Evolutionary conservation across 2,888 invertebrate genomes (phyloP), one percentile per base, ranked within the genome.

Genomic region (Andrena marginata): DNA sequence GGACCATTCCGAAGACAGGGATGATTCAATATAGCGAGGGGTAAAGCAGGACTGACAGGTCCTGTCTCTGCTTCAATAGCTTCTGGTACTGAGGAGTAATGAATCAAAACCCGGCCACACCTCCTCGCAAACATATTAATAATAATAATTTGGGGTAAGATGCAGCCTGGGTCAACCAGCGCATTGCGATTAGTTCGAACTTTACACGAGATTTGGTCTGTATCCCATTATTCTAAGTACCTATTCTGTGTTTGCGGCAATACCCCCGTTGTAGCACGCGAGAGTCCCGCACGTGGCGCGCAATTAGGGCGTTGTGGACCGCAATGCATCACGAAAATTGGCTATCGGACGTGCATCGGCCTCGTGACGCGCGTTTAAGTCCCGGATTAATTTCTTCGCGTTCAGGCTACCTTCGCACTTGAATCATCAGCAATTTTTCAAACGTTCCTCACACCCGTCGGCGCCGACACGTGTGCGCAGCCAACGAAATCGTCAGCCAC

Each of bases 351-450:
- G 48, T 49, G 76, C 29, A 33, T 42, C 63, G 62, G 16, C 6
- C 85, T 62, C 75, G 73, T 86, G 86, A 86, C 85, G 84, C 51
- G 65, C 80, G 86, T 76, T 65, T 77, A 87, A 85, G 85, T 85
- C 74, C 72, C 72, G 87, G 84, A 87, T 87, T 87, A 87, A 87
- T 87, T 78, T 87, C 83, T 87, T 84, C 85, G 77, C 60, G 68
- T 23, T 23, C 20, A 65, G 62, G 64, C 31, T 26, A 59, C 4
- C 31, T 56, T 51, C 59, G 23, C 31, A 7, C 33, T 60, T 70
- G 78, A 83, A 84, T 85, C 87, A 85, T 85, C 77, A 78, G 74
- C 67, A 71, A 87, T 87, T 87, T 87, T 87, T 87, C 87, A 85
- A 83, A 85, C 76, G 78, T 75, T 78, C 70, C 74, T 20, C 49